Evolutionary conservation across 2,888 invertebrate genomes (phyloP), one percentile per base, ranked within the genome.

Genomic region (Lasiommata megera): DNA sequence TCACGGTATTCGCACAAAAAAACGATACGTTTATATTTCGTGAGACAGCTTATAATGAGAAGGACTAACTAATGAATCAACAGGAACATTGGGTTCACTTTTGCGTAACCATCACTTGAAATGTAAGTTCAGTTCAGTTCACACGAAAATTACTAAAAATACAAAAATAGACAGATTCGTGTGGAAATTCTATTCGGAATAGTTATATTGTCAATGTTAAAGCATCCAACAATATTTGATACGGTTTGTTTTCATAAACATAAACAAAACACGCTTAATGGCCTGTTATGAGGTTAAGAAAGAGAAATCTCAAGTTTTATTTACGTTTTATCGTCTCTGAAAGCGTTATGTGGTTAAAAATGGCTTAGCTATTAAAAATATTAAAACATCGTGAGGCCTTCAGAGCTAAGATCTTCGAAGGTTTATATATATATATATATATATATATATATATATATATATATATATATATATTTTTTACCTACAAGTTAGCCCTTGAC

Each of bases 291-390:
- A 16, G 28, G 1, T 51, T 38, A 38, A 40, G 28, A 28, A 29
- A 51, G 38, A 51, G 37, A 51, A 51, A 51, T 51, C 50, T 28
- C 23, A 1, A 38, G 18, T 40, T 28, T 38, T 38, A 51, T 51
- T 46, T 16, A 14, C 11, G 11, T 51, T 51, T 51, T 51, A 40
- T 28, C n/a, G 5, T 37, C 36, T 48, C 38, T 38, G 7, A 40
- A 51, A 51, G 6, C 28, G 16, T 14, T 51, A 14, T 37, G 38
- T 29, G 37, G n/a, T 28, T 51, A 6, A 28, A 40, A 51, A 51
- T 29, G 38, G 37, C 38, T 50, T 1, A 36, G 29, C 11, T 16
- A 38, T 51, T 38, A 51, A 51, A 51, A 37, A 28, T 38, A 23
- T 38, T 51, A 38, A 18, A 14, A 12, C 36, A 28, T 37, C 11